A percentile compares a stretch with the other conserved stretches of the same genome.
These are phyloP conservation scores for Apis mellifera DNA, from an alignment of 1,140 invertebrate genomes.

Conservation along the genomic window Amel_HAv3.1 CM009935.2:8032501-8033000, in stretches of 20 bases:
- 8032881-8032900: neutral
- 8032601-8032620: slow-evolving; percentile 81
- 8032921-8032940: slow-evolving; percentile 55
- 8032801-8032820: neutral
- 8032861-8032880: neutral
- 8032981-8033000: neutral
- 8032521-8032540: slow-evolving; percentile 6
- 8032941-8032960: slow-evolving; percentile 59
- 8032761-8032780: slow-evolving; percentile 11
- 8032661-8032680: slow-evolving; percentile 67
- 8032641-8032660: slow-evolving; percentile 79
- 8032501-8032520: slow-evolving; percentile 19
- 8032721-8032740: slow-evolving; percentile 81
- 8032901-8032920: no score
- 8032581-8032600: slow-evolving; percentile 81
- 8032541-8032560: slow-evolving; percentile 72
- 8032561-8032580: slow-evolving; percentile 72
- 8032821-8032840: slow-evolving; percentile 1
- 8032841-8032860: neutral
- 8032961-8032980: neutral
- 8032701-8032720: slow-evolving; percentile 67
- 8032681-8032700: slow-evolving; percentile 81
- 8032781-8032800: neutral
- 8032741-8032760: slow-evolving; percentile 59
- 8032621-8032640: slow-evolving; percentile 83